Evolutionary conservation across 64 coral and sea anemone species (phyloP).

Genomic region (Montipora sp.): DNA sequence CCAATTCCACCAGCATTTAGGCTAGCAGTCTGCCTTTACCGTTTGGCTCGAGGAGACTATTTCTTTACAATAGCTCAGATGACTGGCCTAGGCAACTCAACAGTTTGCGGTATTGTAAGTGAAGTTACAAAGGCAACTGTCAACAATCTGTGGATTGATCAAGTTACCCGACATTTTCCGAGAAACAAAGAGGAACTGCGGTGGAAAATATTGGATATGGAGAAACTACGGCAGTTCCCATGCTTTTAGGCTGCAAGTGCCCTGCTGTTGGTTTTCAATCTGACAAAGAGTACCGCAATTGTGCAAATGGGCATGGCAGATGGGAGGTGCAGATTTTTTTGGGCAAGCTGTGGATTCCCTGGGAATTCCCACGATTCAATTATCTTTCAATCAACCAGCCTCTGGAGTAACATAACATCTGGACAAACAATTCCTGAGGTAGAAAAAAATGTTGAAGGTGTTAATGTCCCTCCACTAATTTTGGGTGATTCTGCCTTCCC

Average conservation of each 20-base stretch:
- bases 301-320: slow-evolving; percentile 44
- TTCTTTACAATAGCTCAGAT: slow-evolving; percentile 47
- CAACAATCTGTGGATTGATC: slow-evolving; percentile 59
- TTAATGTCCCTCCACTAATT: slow-evolving; percentile 8
- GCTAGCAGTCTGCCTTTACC: slow-evolving; percentile 47
- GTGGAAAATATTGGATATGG: slow-evolving; percentile 56
- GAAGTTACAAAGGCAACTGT: slow-evolving; percentile 55
- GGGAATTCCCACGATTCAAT: slow-evolving; percentile 51
- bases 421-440: neutral
- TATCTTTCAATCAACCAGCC: slow-evolving; percentile 19
- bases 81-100: slow-evolving; percentile 34
- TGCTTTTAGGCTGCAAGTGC: slow-evolving; percentile 33
- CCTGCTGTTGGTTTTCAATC: slow-evolving; percentile 22
- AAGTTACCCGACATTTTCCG: slow-evolving; percentile 43
- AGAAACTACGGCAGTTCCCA: slow-evolving; percentile 44
- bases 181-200: slow-evolving; percentile 14
- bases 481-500: slow-evolving; percentile 50
- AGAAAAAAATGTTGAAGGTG: neutral
- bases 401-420: neutral
- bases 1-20: slow-evolving; percentile 46
- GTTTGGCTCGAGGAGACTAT: slow-evolving; percentile 41
- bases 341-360: slow-evolving; percentile 41
- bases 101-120: slow-evolving; percentile 37
- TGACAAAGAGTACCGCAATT: slow-evolving; percentile 8
- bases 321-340: neutral